phyloP scores from a whole-genome alignment of 2,888 invertebrate genomes.

The Oxystoma pomonae region DNA sequence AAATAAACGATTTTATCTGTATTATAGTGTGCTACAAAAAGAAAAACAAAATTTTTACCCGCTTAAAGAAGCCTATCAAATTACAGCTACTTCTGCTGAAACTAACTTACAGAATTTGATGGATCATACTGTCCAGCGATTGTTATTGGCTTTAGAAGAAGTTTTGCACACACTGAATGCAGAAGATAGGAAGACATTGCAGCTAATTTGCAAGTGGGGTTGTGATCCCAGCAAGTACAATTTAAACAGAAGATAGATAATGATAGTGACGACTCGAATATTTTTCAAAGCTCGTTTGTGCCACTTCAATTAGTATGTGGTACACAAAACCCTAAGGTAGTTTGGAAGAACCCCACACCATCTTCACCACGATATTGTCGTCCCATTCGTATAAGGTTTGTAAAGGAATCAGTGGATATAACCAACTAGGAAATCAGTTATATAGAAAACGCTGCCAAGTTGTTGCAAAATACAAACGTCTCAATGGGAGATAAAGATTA shows the following conservation, averaged over 20 bases:
- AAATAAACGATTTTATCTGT: neutral
- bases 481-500: neutral
- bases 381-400: neutral
- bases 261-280: neutral
- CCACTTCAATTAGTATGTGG: neutral
- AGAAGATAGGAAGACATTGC: neutral
- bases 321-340: neutral
- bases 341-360: conserved; percentile 12
- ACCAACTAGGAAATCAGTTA: conserved; percentile 6
- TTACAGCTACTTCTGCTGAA: neutral
- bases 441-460: neutral
- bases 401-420: neutral
- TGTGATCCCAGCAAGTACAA: neutral
- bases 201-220: neutral
- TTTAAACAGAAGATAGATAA: neutral
- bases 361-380: neutral
- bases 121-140: neutral
- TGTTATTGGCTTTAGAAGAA: neutral
- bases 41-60: neutral
- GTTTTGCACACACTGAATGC: neutral
- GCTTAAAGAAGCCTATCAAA: neutral
- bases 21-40: neutral
- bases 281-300: neutral
- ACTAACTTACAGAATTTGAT: neutral
- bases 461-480: neutral